Base-by-base conservation (phyloP, 2,888 invertebrate species). In the Apodemia duryi region DNA sequence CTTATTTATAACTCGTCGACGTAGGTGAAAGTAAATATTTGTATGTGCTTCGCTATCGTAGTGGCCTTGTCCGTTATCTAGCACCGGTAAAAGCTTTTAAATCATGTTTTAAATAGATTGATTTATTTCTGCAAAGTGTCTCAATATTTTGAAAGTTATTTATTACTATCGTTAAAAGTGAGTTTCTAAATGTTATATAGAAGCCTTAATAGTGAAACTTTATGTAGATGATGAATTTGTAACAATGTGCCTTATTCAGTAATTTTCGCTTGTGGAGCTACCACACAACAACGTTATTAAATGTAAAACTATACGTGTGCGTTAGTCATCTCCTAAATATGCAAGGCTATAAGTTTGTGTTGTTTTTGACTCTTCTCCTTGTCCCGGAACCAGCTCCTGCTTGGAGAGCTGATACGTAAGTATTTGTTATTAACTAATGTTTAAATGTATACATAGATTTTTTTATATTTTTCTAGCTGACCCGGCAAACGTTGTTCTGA, bases 191-290 rank as follows among this genome's bases (percentile, higher is more conserved):
- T 13, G 35, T 54, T 63, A 46, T 6, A 13, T n/a, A 54, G 41
- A 46, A 43, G 43, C 51, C 63, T 41, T 63, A 63, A 43, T 49
- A 52, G 51, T 51, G 61, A 61, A 64, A 68, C 61, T 66, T 66
- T 69, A 21, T 21, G 21, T 21, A 21, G 21, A 21, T 21, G 21
- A 21, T 21, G 21, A 62, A 66, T 63, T 62, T 66, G 83, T 78
- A 88, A 88, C 80, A 76, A 84, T 83, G 89, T 88, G 90, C 89
- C 89, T 90, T 89, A 85, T 72, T 72, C 74, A 80, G 78, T 85
- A 83, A 81, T 83, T 78, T 67, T 70, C 60, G 63, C 65, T 78
- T 69, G 74, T 76, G 75, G 74, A 74, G 71, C 73, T 69, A 71
- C 68, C 69, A 70, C 67, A 69, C 71, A 69, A 74, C 75, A 70